These are phyloP conservation scores for Trachelus troglodyta DNA, from an alignment of 2,888 invertebrate genomes.

Conservation along the genomic window DNA sequence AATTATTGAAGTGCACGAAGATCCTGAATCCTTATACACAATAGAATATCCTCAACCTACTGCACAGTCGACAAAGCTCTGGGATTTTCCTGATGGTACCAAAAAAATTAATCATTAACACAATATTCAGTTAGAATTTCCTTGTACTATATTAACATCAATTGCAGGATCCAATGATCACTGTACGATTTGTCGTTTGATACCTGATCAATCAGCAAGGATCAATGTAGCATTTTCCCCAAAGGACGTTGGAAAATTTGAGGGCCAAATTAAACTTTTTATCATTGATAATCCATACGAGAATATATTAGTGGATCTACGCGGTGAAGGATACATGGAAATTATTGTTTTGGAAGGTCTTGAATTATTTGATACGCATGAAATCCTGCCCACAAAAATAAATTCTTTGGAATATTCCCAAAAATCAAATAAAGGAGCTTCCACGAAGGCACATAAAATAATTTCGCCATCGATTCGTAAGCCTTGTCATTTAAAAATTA, in stretches of 20 bases:
- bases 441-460: background rate
- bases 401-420: background rate
- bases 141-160: background rate
- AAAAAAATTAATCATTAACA: background rate
- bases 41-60: background rate
- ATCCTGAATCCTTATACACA: slow-evolving; percentile 37
- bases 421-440: background rate
- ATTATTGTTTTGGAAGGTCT: slow-evolving; percentile 66
- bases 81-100: slow-evolving; percentile 9
- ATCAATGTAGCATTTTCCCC: slow-evolving; percentile 61
- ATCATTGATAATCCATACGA: slow-evolving; percentile 72
- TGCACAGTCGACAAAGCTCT: background rate
- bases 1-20: slow-evolving; percentile 58
- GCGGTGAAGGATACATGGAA: slow-evolving; percentile 67
- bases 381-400: background rate
- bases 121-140: background rate
- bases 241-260: slow-evolving; percentile 38
- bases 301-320: slow-evolving; percentile 65
- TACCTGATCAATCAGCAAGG: slow-evolving; percentile 45
- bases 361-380: slow-evolving; percentile 29
- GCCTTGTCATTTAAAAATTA: background rate
- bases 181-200: slow-evolving; percentile 37
- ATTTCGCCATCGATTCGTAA: background rate
- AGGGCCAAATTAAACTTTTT: slow-evolving; percentile 62
- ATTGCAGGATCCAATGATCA: slow-evolving; percentile 22